Evolutionary conservation across 2,113 vertebrate species (phyloP), one percentile per base, ranked within the genome.

Genomic region (Myotis brandtii): DNA sequence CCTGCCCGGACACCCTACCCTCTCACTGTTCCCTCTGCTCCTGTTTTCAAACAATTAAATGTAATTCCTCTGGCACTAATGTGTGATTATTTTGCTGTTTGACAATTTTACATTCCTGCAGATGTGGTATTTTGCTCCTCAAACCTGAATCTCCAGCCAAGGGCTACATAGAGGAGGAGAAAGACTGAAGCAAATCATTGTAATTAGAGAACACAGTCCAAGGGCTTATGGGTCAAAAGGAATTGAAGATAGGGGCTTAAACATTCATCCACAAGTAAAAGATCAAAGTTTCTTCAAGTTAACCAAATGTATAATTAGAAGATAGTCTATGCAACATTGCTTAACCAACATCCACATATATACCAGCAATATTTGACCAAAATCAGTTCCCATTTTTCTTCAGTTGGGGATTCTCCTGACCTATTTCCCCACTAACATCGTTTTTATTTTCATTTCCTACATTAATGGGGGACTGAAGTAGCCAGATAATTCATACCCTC

Each of bases 11-110:
- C 30, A 8, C 76, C 48, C 23, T 93, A 80, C 70, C 84, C 32
- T 67, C 10, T 46, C 50, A 40, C 46, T 59, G 46, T 92, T 40
- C 64, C 37, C 12, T 32, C 27, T 66, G n/a, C 46, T 87, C 83
- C 64, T 73, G 86, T 73, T 93, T 85, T 77, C 84, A 82, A 84
- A 66, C 85, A 76, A 97, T 97, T 97, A 97, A 96, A 85, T 30
- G 52, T 48, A 85, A 91, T 85, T 88, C 66, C 37, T 89, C 87
- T 94, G 95, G 89, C 86, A 85, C 11, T 4, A 43, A 48, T 50
- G 89, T 81, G 66, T 50, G 25, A 52, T 70, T 21, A 48, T 52
- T 86, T 17, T 72, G 40, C 85, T 62, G 32, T 89, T 75, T 59
- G n/a, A 75, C 72, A 59, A 18, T 56, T 17, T 9, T 37, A 17